Percentiles rank a stretch among this genome's conserved stretches.
Conservation (phyloP, 1,140 invertebrate genomes). For the Pseudoatta argentina region DNA sequence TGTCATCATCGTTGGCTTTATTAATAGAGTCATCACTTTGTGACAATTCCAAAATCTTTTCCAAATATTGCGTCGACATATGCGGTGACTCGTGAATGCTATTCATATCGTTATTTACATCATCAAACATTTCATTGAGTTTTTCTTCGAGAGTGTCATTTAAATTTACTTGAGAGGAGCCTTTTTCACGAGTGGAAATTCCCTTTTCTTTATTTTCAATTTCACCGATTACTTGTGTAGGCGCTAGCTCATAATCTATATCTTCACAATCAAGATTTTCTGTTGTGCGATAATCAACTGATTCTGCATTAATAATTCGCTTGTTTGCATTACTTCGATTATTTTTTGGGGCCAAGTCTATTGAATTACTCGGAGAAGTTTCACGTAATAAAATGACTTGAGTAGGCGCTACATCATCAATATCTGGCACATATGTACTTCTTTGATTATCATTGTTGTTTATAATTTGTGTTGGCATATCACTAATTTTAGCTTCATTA, state of each 20-base stretch:
- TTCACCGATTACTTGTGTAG: conserved; percentile 59
- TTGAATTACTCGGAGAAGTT: not conserved
- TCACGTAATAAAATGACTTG: conserved; percentile 14
- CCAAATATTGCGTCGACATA: conserved; percentile 76
- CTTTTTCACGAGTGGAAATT: not conserved
- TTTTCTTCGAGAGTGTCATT: conserved; percentile 77
- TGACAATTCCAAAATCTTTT: conserved; percentile 70
- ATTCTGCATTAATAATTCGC: conserved; percentile 53
- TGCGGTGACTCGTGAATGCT: conserved; percentile 44
- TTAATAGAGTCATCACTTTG: conserved; percentile 15
- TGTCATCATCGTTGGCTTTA: not conserved
- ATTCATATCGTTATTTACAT: conserved; percentile 38
- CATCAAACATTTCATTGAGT: conserved; percentile 76
- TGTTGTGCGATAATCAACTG: not conserved
- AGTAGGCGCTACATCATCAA: not conserved
- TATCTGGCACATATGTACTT: not conserved
- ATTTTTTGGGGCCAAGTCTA: not conserved
- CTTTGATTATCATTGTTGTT: not conserved
- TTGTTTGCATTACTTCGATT: conserved; percentile 16
- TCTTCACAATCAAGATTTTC: conserved; percentile 26
- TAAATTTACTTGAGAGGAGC: conserved; percentile 27
- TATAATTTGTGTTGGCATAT: conserved; percentile 21
- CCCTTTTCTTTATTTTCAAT: conserved; percentile 4
- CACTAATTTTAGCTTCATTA: not conserved
- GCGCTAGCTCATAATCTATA: conserved; percentile 61